phyloP scores from a whole-genome alignment of 2,113 vertebrate genomes.

The Petrocephalus microphthalmus region DNA sequence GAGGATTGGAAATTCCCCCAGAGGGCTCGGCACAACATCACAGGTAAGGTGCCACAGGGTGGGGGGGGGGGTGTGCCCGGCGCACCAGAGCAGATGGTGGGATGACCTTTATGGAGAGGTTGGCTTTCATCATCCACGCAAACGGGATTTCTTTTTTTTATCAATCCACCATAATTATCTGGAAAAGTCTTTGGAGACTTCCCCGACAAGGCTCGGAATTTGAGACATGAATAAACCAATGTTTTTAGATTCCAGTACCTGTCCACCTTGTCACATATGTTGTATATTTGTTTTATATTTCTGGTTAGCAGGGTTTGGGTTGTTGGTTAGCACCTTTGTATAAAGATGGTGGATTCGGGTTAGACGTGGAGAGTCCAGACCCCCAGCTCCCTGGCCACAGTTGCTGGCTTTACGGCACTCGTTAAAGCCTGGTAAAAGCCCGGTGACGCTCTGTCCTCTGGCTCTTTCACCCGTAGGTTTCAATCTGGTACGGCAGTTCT shows the following conservation, averaged over 20 bases:
- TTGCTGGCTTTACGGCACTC: neutral
- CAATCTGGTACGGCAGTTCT: conserved; percentile 81
- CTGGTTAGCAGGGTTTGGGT: neutral
- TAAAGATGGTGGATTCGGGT: neutral
- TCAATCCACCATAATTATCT: neutral
- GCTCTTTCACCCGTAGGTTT: conserved; percentile 67
- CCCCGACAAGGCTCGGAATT: neutral
- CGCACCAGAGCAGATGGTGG: neutral
- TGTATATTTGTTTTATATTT: neutral
- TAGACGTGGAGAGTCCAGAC: neutral
- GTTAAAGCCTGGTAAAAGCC: neutral
- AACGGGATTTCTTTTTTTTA: neutral
- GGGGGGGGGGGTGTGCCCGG: neutral
- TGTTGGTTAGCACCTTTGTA: neutral
- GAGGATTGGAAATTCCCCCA: conserved; percentile 67
- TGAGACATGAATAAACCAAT: neutral
- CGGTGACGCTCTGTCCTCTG: neutral
- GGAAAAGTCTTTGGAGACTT: neutral
- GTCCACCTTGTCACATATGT: neutral
- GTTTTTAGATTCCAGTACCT: neutral
- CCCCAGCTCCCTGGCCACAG: neutral
- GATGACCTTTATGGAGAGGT: neutral
- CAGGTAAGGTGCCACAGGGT: conserved; percentile 42
- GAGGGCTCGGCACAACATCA: conserved; percentile 54
- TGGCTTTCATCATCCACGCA: neutral